Evolutionary conservation across 23 tunicate species (phyloP).

Genomic region (Oikopleura vanhoeffeni): DNA sequence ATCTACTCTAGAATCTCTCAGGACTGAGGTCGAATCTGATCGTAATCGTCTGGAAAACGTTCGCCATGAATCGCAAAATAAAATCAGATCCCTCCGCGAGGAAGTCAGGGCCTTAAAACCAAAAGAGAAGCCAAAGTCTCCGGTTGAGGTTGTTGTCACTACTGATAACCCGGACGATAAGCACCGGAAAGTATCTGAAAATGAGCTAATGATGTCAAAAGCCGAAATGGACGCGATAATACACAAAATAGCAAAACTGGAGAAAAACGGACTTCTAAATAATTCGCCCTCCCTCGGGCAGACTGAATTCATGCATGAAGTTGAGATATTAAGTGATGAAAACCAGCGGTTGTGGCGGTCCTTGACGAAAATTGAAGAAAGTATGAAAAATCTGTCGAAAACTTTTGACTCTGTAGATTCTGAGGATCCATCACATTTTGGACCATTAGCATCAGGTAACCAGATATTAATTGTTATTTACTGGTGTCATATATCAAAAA

Average conservation of each 20-base stretch:
- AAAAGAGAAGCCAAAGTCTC: neutral
- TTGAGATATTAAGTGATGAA: neutral
- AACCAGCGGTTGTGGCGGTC: conserved; percentile 1
- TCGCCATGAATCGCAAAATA: neutral
- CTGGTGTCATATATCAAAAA: too few species aligned
- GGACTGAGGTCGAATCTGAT: neutral
- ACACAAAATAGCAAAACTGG: neutral
- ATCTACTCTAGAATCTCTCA: neutral
- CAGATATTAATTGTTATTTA: too few species aligned
- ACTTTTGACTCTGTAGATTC: too few species aligned
- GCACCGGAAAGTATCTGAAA: neutral
- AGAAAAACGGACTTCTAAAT: neutral
- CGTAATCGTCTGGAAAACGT: conserved; percentile 7
- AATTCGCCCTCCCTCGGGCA: neutral
- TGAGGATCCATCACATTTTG: too few species aligned
- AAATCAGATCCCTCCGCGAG: neutral
- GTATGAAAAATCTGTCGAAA: neutral
- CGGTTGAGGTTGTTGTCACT: neutral
- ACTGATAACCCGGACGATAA: neutral
- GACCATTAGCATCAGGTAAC: too few species aligned
- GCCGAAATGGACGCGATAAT: neutral
- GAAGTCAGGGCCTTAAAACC: neutral
- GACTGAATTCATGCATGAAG: neutral
- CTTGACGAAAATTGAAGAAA: neutral
- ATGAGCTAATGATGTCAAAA: neutral